Conservation (phyloP, 2,888 invertebrate genomes). For the Pollenia amentaria region DNA sequence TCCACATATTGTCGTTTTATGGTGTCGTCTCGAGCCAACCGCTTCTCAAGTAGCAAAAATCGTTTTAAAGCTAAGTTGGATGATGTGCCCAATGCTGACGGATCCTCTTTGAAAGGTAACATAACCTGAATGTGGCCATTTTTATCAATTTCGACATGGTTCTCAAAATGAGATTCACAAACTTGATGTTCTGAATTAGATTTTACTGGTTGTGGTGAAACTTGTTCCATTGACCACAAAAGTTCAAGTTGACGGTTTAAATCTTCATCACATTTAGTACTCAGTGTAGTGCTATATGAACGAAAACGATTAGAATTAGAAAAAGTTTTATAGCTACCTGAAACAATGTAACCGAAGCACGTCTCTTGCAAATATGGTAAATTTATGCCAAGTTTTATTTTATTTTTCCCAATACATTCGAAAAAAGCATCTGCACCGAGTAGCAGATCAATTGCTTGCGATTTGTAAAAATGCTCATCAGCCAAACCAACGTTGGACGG, state of each 20-base stretch:
- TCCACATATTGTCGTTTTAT: neutral
- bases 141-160: neutral
- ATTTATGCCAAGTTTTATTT: conserved; percentile 6
- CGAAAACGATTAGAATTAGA: neutral
- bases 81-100: neutral
- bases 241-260: neutral
- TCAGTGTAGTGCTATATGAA: too few relatives aligned
- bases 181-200: neutral
- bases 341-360: too few relatives aligned
- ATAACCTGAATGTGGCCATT: neutral
- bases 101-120: neutral
- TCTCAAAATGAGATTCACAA: conserved; percentile 7
- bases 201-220: neutral
- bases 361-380: conserved; percentile 5
- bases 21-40: neutral
- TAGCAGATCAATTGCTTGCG: too few relatives aligned
- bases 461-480: too few relatives aligned
- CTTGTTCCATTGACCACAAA: neutral
- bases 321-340: too few relatives aligned
- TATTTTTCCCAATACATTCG: too few relatives aligned
- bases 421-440: too few relatives aligned
- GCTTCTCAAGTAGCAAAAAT: neutral
- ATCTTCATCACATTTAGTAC: neutral
- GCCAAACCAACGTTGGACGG: too few relatives aligned
- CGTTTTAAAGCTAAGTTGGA: neutral